Evolutionary conservation across 2,888 invertebrate genomes (phyloP).

Genomic region (Microchrysa polita): DNA sequence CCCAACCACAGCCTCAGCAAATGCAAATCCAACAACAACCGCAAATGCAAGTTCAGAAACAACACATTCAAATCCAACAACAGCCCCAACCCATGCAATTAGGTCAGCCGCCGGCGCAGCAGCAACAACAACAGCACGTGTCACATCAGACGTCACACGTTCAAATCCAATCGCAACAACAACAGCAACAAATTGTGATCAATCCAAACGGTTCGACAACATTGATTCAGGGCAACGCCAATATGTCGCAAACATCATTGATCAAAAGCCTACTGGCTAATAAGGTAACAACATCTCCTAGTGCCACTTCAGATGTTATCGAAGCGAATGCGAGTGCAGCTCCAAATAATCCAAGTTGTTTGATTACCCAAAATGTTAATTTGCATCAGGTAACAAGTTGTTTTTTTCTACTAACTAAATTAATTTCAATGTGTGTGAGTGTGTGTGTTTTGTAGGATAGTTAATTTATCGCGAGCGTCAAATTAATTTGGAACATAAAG

Average conservation of each 20-base stretch:
- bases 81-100: slow-evolving; percentile 46
- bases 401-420: slow-evolving; percentile 49
- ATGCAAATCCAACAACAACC: slow-evolving; percentile 51
- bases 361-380: slow-evolving; percentile 57
- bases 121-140: slow-evolving; percentile 43
- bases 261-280: slow-evolving; percentile 94
- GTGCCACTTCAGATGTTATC: slow-evolving; percentile 55
- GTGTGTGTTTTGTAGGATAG: slow-evolving; percentile 38
- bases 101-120: slow-evolving; percentile 47
- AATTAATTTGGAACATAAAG: no score
- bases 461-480: slow-evolving; percentile 18
- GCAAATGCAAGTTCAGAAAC: slow-evolving; percentile 48
- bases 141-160: slow-evolving; percentile 34
- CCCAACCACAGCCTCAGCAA: slow-evolving; percentile 33
- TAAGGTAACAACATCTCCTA: slow-evolving; percentile 73
- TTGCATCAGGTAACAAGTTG: slow-evolving; percentile 57
- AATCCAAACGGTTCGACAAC: slow-evolving; percentile 20
- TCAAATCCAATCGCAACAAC: slow-evolving; percentile 27
- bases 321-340: slow-evolving; percentile 58
- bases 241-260: slow-evolving; percentile 71
- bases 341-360: slow-evolving; percentile 58
- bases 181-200: slow-evolving; percentile 3
- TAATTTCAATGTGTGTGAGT: slow-evolving; percentile 44
- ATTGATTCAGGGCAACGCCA: slow-evolving; percentile 45
- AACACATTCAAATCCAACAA: slow-evolving; percentile 45